These are phyloP conservation scores for Decapterus maruadsi DNA, from an alignment of 2,797 vertebrate genomes.

Conservation along the genomic window DNA sequence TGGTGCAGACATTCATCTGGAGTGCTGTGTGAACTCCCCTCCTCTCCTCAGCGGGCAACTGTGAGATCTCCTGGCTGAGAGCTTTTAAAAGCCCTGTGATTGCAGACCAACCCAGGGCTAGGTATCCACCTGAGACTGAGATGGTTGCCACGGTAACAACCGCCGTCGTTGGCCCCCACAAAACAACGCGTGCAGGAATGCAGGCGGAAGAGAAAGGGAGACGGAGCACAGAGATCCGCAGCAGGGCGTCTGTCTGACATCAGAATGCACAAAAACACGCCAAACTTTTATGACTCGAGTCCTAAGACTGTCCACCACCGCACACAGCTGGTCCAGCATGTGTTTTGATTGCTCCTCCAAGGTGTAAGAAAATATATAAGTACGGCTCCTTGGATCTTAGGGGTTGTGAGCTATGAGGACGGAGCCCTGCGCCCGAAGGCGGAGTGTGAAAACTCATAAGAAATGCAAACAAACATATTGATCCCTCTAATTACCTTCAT, in stretches of 20 bases:
- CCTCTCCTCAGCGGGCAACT: slow-evolving; percentile 69
- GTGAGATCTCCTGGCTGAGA: slow-evolving; percentile 71
- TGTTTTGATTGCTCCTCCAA: slow-evolving; percentile 42
- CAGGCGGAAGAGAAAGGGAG: slow-evolving; percentile 15
- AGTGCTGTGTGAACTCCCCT: slow-evolving; percentile 62
- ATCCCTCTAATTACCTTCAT: slow-evolving; percentile 91
- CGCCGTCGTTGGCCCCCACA: slow-evolving; percentile 49
- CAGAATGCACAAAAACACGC: slow-evolving; percentile 58
- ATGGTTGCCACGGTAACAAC: slow-evolving; percentile 76
- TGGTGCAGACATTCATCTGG: slow-evolving; percentile 44
- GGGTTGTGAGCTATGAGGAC: slow-evolving; percentile 28
- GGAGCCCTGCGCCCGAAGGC: slow-evolving; percentile 18
- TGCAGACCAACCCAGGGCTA: slow-evolving; percentile 67
- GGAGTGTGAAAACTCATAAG: slow-evolving; percentile 51
- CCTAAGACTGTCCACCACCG: slow-evolving; percentile 11
- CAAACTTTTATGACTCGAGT: slow-evolving; percentile 35
- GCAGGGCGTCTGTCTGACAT: slow-evolving; percentile 72
- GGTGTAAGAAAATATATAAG: slow-evolving; percentile 31
- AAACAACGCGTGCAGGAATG: slow-evolving; percentile 43
- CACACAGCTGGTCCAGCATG: slow-evolving; percentile 17
- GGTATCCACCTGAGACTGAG: slow-evolving; percentile 70
- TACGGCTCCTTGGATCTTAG: slow-evolving; percentile 45
- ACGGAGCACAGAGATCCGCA: slow-evolving; percentile 28
- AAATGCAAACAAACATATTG: slow-evolving; percentile 73
- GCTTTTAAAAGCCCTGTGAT: slow-evolving; percentile 74